Evolutionary conservation across 37 sponge, comb jelly and placozoan species (phyloP).

Genomic region (Crambe crambe): DNA sequence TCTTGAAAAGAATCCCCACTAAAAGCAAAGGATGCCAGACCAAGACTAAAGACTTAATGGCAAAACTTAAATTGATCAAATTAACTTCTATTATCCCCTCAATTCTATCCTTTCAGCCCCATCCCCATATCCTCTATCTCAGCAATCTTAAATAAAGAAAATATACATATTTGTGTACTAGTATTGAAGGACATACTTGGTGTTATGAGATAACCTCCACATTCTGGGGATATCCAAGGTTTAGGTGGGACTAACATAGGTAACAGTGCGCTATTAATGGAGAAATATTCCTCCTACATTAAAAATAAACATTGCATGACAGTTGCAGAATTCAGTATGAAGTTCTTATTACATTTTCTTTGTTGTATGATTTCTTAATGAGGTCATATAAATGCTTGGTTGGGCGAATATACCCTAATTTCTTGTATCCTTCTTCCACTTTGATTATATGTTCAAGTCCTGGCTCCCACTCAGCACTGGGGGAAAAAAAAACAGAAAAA

Average conservation of each 20-base stretch:
- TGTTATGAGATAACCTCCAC: conserved; percentile 75
- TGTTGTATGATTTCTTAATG: not conserved
- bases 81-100: too few relatives aligned
- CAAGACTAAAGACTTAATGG: too few relatives aligned
- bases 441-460: not conserved
- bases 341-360: not conserved
- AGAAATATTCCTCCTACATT: conserved; percentile 3
- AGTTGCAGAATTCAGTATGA: not conserved
- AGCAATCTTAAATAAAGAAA: not conserved
- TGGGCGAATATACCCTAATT: not conserved
- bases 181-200: conserved; percentile 51
- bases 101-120: too few relatives aligned
- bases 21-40: too few relatives aligned
- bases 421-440: not conserved
- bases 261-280: not conserved
- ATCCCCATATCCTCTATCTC: too few relatives aligned
- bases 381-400: not conserved
- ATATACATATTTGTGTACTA: too few relatives aligned
- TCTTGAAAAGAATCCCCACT: too few relatives aligned
- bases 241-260: conserved; percentile 88
- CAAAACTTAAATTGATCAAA: too few relatives aligned
- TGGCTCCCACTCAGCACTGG: not conserved
- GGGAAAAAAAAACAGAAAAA: too few relatives aligned
- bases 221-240: conserved; percentile 69
- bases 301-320: not conserved